Evolutionary conservation across 2,888 invertebrate genomes (phyloP).

Genomic region (Phorcus lineatus): DNA sequence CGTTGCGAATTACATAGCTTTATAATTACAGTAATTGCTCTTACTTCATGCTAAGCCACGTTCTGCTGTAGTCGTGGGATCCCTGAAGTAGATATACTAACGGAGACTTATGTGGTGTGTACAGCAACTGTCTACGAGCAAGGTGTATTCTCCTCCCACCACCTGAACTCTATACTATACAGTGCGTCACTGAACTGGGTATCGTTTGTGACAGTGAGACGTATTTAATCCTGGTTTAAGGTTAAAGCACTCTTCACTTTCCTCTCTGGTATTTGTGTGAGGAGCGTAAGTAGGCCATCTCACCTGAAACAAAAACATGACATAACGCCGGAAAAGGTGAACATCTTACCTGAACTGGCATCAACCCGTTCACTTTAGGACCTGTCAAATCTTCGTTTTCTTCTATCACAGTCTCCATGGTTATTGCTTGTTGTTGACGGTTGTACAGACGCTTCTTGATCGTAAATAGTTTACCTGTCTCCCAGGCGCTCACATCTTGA

Average conservation of each 20-base stretch:
- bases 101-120: too few relatives aligned
- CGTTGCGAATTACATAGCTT: too few relatives aligned
- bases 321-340: neutral
- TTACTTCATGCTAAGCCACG: too few relatives aligned
- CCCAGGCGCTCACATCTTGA: neutral
- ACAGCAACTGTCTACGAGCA: too few relatives aligned
- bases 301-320: neutral
- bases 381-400: neutral
- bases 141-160: too few relatives aligned
- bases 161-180: neutral
- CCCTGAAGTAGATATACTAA: neutral
- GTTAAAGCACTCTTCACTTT: neutral
- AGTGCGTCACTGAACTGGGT: neutral
- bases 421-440: neutral
- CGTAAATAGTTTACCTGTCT: neutral
- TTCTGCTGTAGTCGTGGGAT: too few relatives aligned
- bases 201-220: neutral
- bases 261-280: neutral
- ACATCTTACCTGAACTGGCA: neutral
- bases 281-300: too few relatives aligned
- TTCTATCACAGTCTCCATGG: slow-evolving; percentile 3
- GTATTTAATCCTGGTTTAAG: neutral
- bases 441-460: neutral
- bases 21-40: too few relatives aligned
- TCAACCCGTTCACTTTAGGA: neutral